phyloP scores from a whole-genome alignment of 2,797 vertebrate species.

The Paedocypris micromegethes region DNA sequence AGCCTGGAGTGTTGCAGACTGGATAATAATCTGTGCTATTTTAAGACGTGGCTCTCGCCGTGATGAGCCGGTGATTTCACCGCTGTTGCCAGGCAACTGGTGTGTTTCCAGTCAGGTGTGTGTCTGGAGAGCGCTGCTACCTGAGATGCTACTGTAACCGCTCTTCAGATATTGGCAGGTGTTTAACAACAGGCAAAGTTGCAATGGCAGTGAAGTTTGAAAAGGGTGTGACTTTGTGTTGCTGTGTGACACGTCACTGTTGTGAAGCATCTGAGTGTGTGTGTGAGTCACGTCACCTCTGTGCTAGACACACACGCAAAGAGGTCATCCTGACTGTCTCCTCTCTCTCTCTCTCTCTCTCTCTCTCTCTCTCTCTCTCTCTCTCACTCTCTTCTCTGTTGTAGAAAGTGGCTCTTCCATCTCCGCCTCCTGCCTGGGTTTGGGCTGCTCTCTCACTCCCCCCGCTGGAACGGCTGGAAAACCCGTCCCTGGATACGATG shows the following conservation, averaged over 20 bases:
- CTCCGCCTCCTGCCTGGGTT: conserved; percentile 82
- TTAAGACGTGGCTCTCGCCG: conserved; percentile 59
- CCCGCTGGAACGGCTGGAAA: conserved; percentile 90
- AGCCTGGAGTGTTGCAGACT: conserved; percentile 57
- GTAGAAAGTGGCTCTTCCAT: conserved; percentile 92
- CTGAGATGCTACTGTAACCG: conserved; percentile 4
- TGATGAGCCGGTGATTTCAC: conserved; percentile 67
- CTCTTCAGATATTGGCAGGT: no score
- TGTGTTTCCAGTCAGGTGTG: conserved; percentile 62
- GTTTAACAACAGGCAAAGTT: no score
- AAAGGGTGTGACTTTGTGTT: no score
- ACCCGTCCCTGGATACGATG: conserved; percentile 90
- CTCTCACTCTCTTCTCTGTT: conserved; percentile 3
- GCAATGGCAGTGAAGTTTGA: no score
- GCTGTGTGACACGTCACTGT: no score
- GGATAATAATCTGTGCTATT: conserved; percentile 72
- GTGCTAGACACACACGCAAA: conserved; percentile 3
- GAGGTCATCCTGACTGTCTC: background rate
- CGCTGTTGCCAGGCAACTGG: conserved; percentile 70
- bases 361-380: conserved; percentile 16
- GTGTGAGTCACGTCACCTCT: background rate
- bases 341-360: conserved; percentile 2
- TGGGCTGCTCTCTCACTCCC: conserved; percentile 81
- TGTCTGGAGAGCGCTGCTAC: conserved; percentile 52
- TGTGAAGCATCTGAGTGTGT: no score